A percentile compares a stretch with the other conserved stretches of the same genome.
Conservation (phyloP, 2,888 invertebrate species). For the Meteorus colon region DNA sequence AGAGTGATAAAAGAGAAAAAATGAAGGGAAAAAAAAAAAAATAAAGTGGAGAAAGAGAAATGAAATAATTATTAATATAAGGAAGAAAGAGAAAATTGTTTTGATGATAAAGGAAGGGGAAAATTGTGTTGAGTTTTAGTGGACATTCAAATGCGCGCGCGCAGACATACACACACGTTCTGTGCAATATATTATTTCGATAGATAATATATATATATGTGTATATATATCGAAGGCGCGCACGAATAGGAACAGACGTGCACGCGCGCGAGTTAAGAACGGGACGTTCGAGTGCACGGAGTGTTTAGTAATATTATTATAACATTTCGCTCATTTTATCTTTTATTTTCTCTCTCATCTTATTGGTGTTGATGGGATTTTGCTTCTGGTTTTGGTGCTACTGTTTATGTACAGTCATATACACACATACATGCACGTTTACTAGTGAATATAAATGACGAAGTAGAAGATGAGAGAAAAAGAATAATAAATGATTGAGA, state of each 20-base stretch:
- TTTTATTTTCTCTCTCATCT: neutral
- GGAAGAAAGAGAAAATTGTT: slow-evolving; percentile 32
- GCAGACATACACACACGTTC: neutral
- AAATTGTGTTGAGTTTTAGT: slow-evolving; percentile 35
- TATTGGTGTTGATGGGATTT: too few species aligned
- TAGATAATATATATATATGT: neutral
- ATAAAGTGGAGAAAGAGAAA: too few species aligned
- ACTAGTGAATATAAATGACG: too few species aligned
- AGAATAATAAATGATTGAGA: too few species aligned
- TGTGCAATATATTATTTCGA: neutral
- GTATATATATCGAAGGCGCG: slow-evolving; percentile 21
- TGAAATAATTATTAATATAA: neutral
- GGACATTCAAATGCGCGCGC: slow-evolving; percentile 12
- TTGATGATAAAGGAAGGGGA: slow-evolving; percentile 11
- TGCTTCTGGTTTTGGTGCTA: too few species aligned
- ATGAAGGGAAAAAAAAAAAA: neutral
- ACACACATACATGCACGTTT: too few species aligned
- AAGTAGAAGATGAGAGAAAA: too few species aligned
- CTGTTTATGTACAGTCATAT: too few species aligned
- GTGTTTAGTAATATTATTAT: neutral
- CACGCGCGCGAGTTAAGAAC: slow-evolving; percentile 56
- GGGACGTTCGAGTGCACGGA: slow-evolving; percentile 48
- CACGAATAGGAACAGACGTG: slow-evolving; percentile 46
- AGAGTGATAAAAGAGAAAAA: neutral
- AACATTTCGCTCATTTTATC: neutral